phyloP scores from a whole-genome alignment of 2,797 vertebrate genomes.

The Ctenopoma kingsleyae region DNA sequence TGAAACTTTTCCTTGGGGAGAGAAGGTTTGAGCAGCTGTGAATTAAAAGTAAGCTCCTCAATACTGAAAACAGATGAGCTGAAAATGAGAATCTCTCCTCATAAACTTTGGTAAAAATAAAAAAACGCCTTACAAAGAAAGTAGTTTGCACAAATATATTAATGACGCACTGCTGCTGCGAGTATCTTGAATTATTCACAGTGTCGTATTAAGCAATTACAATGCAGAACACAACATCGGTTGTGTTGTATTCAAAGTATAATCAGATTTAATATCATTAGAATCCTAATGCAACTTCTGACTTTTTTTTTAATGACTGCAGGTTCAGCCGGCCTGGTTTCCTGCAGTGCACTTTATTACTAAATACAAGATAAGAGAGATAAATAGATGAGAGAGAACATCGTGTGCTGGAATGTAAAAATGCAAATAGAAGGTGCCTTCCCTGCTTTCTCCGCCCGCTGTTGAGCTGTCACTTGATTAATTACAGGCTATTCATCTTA shows the following conservation, averaged over 20 bases:
- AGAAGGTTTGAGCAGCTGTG: constrained; percentile 23
- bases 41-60: constrained; percentile 35
- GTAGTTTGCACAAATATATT: constrained; percentile 17
- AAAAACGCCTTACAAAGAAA: constrained; percentile 13
- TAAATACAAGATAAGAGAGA: constrained; percentile 43
- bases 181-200: constrained; percentile 19
- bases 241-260: constrained; percentile 2
- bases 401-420: constrained; percentile 37
- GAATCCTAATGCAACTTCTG: background rate
- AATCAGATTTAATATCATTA: constrained; percentile 31
- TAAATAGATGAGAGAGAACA: constrained; percentile 35
- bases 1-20: constrained; percentile 36
- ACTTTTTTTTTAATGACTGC: constrained; percentile 6
- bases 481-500: constrained; percentile 67
- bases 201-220: constrained; percentile 27
- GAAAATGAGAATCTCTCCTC: constrained; percentile 35
- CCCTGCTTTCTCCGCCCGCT: constrained; percentile 31
- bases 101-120: constrained; percentile 4
- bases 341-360: constrained; percentile 30
- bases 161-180: background rate
- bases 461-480: constrained; percentile 66
- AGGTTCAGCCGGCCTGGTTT: constrained; percentile 3
- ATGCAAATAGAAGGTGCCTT: constrained; percentile 47
- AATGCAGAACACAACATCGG: constrained; percentile 1
- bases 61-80: constrained; percentile 29